Conservation (phyloP, 2,797 vertebrate species). For the Chloroceryle inda region DNA sequence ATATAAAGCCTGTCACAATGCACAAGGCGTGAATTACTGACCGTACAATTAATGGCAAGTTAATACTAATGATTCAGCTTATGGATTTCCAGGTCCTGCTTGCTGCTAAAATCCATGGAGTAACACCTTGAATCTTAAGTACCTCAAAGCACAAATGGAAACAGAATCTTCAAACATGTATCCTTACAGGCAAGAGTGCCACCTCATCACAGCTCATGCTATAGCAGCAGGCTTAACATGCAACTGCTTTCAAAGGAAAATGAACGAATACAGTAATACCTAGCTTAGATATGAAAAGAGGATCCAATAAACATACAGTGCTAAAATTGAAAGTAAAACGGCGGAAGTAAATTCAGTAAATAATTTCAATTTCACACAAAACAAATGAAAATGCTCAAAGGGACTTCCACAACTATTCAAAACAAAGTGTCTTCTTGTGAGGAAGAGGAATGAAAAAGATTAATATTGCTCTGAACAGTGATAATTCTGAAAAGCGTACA, state of each 20-base stretch:
- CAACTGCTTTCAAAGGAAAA: not conserved
- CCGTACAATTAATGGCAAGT: not conserved
- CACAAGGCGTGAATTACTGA: not conserved
- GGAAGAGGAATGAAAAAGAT: not conserved
- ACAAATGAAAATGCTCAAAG: constrained; percentile 18
- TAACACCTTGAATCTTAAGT: not conserved
- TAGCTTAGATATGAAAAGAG: constrained; percentile 10
- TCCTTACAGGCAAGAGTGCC: not conserved
- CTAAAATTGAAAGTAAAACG: not conserved
- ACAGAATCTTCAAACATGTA: not conserved
- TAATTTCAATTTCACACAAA: constrained; percentile 38
- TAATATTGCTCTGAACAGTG: not conserved
- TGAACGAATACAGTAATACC: not conserved
- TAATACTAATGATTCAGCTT: not conserved
- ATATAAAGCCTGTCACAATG: not conserved
- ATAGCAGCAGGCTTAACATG: not conserved
- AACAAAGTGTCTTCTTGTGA: not conserved
- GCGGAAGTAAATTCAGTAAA: not conserved
- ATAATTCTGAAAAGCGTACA: not conserved
- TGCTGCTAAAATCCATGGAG: not conserved
- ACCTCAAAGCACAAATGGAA: not conserved
- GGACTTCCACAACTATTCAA: not conserved
- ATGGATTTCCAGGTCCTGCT: not conserved
- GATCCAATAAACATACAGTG: constrained; percentile 23
- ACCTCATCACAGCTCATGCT: not conserved